Evolutionary conservation across 2,113 vertebrate genomes (phyloP).

Genomic region (Psittacula cyanocephala): DNA sequence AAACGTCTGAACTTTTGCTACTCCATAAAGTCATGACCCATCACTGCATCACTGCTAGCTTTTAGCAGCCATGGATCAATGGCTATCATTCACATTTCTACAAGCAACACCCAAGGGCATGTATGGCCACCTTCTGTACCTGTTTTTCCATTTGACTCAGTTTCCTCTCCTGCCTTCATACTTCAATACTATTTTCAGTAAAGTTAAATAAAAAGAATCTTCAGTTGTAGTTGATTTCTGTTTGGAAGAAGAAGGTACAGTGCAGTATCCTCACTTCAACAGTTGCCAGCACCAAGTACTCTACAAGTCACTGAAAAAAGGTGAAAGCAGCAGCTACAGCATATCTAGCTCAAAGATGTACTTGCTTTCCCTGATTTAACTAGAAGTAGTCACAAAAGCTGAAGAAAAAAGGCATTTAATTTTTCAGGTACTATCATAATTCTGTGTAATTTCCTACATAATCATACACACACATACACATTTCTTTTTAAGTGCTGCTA

Average conservation of each 20-base stretch:
- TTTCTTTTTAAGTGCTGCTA: neutral
- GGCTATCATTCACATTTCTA: neutral
- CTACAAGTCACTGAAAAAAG: neutral
- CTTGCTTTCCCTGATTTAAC: neutral
- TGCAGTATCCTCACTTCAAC: neutral
- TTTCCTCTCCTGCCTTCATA: neutral
- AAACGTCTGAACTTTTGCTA: neutral
- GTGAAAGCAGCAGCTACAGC: neutral
- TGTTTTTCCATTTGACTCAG: neutral
- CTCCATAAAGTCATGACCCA: neutral
- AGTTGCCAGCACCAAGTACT: neutral
- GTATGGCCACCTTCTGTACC: rapidly evolving
- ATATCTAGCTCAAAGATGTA: neutral
- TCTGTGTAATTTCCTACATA: neutral
- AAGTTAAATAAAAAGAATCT: neutral
- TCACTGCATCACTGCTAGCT: neutral
- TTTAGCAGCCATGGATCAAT: neutral
- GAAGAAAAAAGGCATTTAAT: neutral
- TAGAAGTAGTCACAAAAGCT: neutral
- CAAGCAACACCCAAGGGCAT: neutral
- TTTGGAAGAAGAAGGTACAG: neutral
- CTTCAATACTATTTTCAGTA: neutral
- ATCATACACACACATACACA: neutral
- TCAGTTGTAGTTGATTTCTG: neutral
- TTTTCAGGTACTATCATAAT: neutral